A percentile compares a stretch with the other conserved stretches of the same genome.
Conservation (phyloP, 2,797 vertebrate species). For the Betta splendens region DNA sequence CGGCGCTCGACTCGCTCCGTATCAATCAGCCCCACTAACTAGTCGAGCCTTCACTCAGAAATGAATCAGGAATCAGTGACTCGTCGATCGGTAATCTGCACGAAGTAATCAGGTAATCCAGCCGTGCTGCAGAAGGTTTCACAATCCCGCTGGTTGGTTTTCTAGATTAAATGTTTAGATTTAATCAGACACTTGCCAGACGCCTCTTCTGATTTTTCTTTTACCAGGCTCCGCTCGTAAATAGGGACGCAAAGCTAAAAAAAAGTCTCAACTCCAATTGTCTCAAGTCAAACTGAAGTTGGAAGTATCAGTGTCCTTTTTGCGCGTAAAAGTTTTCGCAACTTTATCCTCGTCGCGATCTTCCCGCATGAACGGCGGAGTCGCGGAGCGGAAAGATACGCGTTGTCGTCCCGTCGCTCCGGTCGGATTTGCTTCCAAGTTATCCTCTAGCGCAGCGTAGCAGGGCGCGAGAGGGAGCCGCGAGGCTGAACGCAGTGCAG, state of each 20-base stretch:
- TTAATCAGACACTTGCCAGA: constrained; percentile 26
- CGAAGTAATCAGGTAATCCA: constrained; percentile 61
- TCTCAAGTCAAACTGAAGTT: constrained; percentile 27
- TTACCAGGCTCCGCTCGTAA: constrained; percentile 28
- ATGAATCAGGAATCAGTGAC: constrained; percentile 5
- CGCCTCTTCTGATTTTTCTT: constrained; percentile 39
- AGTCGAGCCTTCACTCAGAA: constrained; percentile 14
- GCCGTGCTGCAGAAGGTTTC: constrained; percentile 26
- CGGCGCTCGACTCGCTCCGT: constrained; percentile 40
- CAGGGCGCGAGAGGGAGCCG: constrained; percentile 54
- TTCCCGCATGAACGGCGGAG: constrained; percentile 6
- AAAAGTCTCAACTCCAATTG: constrained; percentile 25
- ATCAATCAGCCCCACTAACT: constrained; percentile 32
- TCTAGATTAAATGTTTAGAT: constrained; percentile 20
- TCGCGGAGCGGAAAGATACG: constrained; percentile 17
- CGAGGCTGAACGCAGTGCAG: constrained; percentile 62
- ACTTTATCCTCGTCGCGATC: constrained; percentile 54
- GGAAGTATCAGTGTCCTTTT: constrained; percentile 40
- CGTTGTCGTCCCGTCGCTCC: constrained; percentile 49
- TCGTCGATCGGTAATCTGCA: constrained; percentile 13
- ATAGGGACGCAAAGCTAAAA: constrained; percentile 10
- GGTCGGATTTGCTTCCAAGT: constrained; percentile 55
- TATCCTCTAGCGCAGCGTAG: constrained; percentile 60
- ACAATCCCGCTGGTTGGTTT: constrained; percentile 39
- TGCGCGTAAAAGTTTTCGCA: constrained; percentile 52